Percentiles rank a stretch among this genome's conserved stretches.
These are phyloP conservation scores for Sussaba pulchella DNA, from an alignment of 2,888 invertebrate species.

Conservation along the genomic window DNA sequence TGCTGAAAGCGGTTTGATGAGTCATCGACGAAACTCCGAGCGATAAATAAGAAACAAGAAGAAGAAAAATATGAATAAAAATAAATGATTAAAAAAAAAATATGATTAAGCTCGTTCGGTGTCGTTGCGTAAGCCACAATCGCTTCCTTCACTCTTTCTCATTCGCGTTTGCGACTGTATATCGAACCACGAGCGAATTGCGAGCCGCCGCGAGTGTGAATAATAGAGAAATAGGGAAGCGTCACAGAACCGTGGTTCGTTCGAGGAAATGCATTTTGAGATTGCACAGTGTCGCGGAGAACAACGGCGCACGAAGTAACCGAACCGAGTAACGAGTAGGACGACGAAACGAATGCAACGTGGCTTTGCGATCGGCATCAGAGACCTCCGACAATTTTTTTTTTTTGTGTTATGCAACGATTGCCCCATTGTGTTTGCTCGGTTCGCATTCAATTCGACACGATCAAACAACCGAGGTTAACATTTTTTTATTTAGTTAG, in stretches of 20 bases:
- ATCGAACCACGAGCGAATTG: neutral
- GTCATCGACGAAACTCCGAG: too few relatives aligned
- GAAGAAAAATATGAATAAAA: too few relatives aligned
- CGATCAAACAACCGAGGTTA: neutral
- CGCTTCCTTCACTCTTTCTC: constrained; percentile 3
- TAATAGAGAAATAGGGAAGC: constrained; percentile 38
- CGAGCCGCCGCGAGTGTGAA: constrained; percentile 42
- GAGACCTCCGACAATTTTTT: constrained; percentile 7
- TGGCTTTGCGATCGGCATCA: constrained; percentile 28
- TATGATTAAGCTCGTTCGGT: constrained; percentile 31
- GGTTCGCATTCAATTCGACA: neutral
- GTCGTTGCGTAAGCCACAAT: constrained; percentile 40
- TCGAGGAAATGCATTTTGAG: constrained; percentile 58
- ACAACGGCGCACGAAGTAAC: neutral
- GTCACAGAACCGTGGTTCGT: constrained; percentile 26
- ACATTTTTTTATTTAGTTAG: too few relatives aligned
- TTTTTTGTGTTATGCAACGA: constrained; percentile 29
- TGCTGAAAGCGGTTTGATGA: too few relatives aligned
- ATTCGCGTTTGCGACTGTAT: neutral
- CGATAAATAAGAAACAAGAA: too few relatives aligned
- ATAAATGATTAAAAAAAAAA: constrained; percentile 13
- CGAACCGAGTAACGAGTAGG: constrained; percentile 22
- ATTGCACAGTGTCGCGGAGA: constrained; percentile 39
- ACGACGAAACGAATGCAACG: neutral
- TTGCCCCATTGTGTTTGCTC: constrained; percentile 38